These are phyloP conservation scores for Latrodectus elegans DNA, from an alignment of 2,888 invertebrate species.

Conservation along the genomic window DNA sequence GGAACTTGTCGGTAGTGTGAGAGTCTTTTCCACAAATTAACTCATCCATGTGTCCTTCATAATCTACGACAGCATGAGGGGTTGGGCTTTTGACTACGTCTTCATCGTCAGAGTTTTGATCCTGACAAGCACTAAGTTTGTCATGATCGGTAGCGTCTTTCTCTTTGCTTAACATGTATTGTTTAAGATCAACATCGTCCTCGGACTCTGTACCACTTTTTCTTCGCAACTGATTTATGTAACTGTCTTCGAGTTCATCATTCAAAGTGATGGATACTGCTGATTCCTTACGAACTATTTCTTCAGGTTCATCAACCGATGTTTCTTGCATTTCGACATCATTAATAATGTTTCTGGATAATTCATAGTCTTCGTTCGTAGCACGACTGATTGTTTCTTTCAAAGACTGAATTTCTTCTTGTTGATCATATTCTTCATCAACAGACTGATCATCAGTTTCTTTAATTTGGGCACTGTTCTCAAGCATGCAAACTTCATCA, in stretches of 20 bases:
- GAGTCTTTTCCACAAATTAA: not conserved
- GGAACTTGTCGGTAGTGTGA: not conserved
- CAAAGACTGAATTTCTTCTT: constrained; percentile 6
- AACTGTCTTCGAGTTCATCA: constrained; percentile 26
- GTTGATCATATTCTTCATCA: constrained; percentile 16
- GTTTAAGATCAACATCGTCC: constrained; percentile 57
- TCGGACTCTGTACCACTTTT: constrained; percentile 63
- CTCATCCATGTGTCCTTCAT: constrained; percentile 49
- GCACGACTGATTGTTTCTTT: constrained; percentile 21
- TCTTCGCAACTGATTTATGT: constrained; percentile 35
- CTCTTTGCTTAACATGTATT: constrained; percentile 40
- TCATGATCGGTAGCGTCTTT: constrained; percentile 25
- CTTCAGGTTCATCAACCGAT: constrained; percentile 61
- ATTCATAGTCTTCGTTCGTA: constrained; percentile 26
- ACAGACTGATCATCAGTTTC: not conserved
- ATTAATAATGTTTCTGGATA: constrained; percentile 34
- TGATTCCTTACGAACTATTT: constrained; percentile 56
- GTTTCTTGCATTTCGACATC: constrained; percentile 62
- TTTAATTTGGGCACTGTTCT: not conserved
- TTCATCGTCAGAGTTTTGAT: constrained; percentile 53
- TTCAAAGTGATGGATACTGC: constrained; percentile 54
- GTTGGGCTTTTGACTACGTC: constrained; percentile 65
- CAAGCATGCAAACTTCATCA: not conserved
- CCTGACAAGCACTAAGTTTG: not conserved
- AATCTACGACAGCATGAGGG: constrained; percentile 60